A percentile compares a stretch with the other conserved stretches of the same genome.
Conservation (phyloP, 35 echinoderm and acorn worm genomes). For the Strongylocentrotus purpuratus region DNA sequence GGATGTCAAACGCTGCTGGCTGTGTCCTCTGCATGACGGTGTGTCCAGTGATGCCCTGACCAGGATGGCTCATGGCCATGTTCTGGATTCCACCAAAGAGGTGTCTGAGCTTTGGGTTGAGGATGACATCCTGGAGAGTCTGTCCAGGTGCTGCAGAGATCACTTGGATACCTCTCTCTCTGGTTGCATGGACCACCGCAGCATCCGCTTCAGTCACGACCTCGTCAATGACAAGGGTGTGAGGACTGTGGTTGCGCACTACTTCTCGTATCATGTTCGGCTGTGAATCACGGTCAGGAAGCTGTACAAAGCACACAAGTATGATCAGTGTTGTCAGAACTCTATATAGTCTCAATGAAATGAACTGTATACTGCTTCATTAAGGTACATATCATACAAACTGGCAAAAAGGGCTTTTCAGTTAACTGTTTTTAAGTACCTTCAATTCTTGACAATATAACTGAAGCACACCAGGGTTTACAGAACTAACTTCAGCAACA, state of each 20-base stretch:
- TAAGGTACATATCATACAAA: too few species aligned
- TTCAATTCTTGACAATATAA: too few species aligned
- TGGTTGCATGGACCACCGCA: neutral
- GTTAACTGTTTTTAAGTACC: too few species aligned
- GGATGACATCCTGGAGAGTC: conserved; percentile 46
- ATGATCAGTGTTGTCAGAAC: too few species aligned
- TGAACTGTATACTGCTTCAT: too few species aligned
- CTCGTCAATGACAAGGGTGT: conserved; percentile 70
- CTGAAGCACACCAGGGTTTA: too few species aligned
- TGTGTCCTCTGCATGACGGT: conserved; percentile 29
- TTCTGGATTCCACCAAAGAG: conserved; percentile 28
- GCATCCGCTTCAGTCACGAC: conserved; percentile 61
- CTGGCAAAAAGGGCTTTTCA: too few species aligned
- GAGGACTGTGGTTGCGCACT: conserved; percentile 72
- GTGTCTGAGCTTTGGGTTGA: conserved; percentile 45
- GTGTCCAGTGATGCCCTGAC: neutral
- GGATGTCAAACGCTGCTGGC: conserved; percentile 50
- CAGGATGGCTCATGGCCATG: neutral
- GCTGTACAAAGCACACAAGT: neutral
- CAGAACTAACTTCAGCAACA: too few species aligned
- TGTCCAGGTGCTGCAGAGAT: conserved; percentile 43
- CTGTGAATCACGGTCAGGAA: conserved; percentile 45
- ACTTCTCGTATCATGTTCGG: conserved; percentile 63
- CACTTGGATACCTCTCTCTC: conserved; percentile 65
- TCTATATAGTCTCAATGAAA: too few species aligned